Base-by-base conservation (phyloP, 2,797 vertebrate genomes). In the Cyprinodon diabolis region DNA sequence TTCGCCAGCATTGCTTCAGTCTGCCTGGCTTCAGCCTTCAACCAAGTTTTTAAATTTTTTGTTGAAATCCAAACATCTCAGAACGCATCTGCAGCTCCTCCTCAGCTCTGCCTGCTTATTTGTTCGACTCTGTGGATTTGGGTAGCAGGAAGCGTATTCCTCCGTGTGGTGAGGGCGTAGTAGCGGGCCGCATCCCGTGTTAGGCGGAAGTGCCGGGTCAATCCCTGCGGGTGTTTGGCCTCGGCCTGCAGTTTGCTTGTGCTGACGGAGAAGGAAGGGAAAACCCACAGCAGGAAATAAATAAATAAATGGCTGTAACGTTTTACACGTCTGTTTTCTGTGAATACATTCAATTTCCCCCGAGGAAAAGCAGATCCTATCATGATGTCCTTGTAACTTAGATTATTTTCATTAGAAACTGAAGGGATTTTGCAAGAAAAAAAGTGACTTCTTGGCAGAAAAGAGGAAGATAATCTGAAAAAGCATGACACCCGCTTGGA, bases 141-240 rank as follows among this genome's bases (percentile, higher is more conserved):
- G 78, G 66, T 70, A 45, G 76, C 47, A 15, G 85, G 78, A 76
- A 73, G 77, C 75, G 71, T 89, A 66, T 86, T 85, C 87, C 83
- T 74, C 84, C 77, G 49, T 77, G 89, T 48, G 83, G 86, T 74
- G 69, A 76, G 82, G 86, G 76, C 84, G 84, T 82, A 85, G 79
- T 79, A 71, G 74, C 71, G 80, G 84, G 75, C 79, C 58, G 47
- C 71, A 60, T 51, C 77, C 77, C 69, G 82, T 69, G 87, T 76
- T 40, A 54, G 67, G 58, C n/a, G 17, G 45, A 14, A 35, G 78
- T 71, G 84, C 45, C 40, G 75, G 80, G 85, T 79, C 67, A 74
- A 76, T 84, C 87, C 84, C 82, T 74, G 85, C 23, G 82, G 86
- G 76, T 71, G 82, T 88, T 87, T 87, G 85, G 85, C 87, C 84